Base-by-base conservation (phyloP, 1,140 invertebrate genomes). In the Drosophila sturtevanti region DNA sequence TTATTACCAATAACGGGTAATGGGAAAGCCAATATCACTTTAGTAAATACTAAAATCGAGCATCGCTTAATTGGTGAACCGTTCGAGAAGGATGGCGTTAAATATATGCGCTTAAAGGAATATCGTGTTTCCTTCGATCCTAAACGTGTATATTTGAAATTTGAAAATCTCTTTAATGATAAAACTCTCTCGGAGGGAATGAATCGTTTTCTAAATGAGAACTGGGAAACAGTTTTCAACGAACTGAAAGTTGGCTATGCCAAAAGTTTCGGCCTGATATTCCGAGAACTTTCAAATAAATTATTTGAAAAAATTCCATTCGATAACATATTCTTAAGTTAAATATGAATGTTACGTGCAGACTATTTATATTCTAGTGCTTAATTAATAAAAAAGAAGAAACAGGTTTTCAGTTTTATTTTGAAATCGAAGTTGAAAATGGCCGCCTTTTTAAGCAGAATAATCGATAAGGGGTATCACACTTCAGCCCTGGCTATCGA, bases 1-100 rank as follows among this genome's bases (percentile, higher is more conserved):
- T 79, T 96, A 12, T 79, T 96, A 27, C 95, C 95, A 0, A 94
- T 96, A 18, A 93, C 92, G n/a, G 95, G 96, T 35, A 93, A 94
- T 63, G 96, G 96, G 5, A 92, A 93, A 41, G 94, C 94, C 0
- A 95, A 96, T 72, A 93, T 96, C 7, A 95, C 95, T 4, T 93
- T 95, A 89, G 75, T 94, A 18, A 93, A 94, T 68, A 90, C 94
- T 4, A 93, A 93, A 27, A 93, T 94, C 1, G 94, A 93, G 71
- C 94, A 94, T 75, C 93, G 93, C 21, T 81, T 95, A 7, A 92
- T 93, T 56, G 94, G 93, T 21, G 94, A 95, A 69, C 93, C 93
- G 4, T 92, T 93, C 10, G 81, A 92, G 1, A 93, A 93, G 54
- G 92, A 95, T 66, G 94, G 94, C 14, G 92, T 94, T 38, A 93